Conservation (phyloP, 2,888 invertebrate genomes). For the Drosophila differens region DNA sequence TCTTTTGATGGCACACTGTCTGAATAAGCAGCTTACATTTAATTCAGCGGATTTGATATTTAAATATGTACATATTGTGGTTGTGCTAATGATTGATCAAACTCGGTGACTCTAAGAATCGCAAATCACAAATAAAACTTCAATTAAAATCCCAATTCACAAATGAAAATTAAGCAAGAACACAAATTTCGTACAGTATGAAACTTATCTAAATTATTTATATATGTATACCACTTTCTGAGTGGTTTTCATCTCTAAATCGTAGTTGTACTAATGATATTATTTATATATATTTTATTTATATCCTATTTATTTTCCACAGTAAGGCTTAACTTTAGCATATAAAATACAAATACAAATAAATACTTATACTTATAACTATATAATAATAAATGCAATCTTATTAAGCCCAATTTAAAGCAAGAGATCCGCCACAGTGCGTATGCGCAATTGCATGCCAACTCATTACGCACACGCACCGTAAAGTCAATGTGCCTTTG, state of each 20-base stretch:
- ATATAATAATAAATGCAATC: not conserved
- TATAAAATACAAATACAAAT: not conserved
- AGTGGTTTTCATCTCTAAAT: not conserved
- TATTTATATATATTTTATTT: not conserved
- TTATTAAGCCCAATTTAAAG: not conserved
- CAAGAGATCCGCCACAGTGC: slow-evolving; percentile 5
- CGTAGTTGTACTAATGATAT: slow-evolving; percentile 2
- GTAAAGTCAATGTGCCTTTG: slow-evolving; percentile 31
- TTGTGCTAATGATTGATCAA: slow-evolving; percentile 8
- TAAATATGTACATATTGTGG: slow-evolving; percentile 5
- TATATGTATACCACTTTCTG: not conserved
- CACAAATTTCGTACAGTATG: no score
- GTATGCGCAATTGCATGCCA: slow-evolving; percentile 28
- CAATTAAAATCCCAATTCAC: not conserved
- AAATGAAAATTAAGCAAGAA: not conserved
- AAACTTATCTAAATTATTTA: not conserved
- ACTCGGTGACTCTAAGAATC: slow-evolving; percentile 1
- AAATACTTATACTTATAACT: not conserved
- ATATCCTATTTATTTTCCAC: not conserved
- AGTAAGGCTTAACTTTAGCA: not conserved
- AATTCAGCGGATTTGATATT: slow-evolving; percentile 27
- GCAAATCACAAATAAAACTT: not conserved
- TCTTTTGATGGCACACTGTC: slow-evolving; percentile 47
- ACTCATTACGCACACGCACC: slow-evolving; percentile 48
- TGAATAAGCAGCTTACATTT: slow-evolving; percentile 54